A percentile compares a stretch with the other conserved stretches of the same genome.
These are phyloP conservation scores for Elysia crispata DNA, from an alignment of 2,888 invertebrate genomes.

Conservation along the genomic window DNA sequence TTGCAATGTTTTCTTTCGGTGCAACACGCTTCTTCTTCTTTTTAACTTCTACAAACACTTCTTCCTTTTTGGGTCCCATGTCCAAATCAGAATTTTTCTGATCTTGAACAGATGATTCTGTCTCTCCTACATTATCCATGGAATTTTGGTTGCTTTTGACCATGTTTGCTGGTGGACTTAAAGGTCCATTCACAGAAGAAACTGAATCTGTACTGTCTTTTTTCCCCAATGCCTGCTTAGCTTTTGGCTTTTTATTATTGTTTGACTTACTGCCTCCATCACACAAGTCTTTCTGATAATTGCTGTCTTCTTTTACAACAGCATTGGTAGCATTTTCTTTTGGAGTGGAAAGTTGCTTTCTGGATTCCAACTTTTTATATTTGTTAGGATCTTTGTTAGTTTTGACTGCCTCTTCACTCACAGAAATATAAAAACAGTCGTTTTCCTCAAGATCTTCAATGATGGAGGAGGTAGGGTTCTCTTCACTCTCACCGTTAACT, in stretches of 20 bases:
- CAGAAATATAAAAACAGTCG: neutral
- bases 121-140: too few species aligned
- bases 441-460: neutral
- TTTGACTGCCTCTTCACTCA: constrained; percentile 16
- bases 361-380: constrained; percentile 13
- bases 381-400: constrained; percentile 13
- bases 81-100: neutral
- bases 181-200: too few species aligned
- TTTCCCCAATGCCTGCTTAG: too few species aligned
- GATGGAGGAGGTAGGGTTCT: neutral
- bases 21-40: constrained; percentile 43
- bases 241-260: neutral
- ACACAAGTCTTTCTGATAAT: neutral
- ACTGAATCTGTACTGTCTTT: too few species aligned
- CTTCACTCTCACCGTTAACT: neutral
- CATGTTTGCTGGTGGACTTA: too few species aligned
- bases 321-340: constrained; percentile 4
- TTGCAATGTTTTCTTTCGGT: constrained; percentile 3
- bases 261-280: neutral
- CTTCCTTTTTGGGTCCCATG: constrained; percentile 29
- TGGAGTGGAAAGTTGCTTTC: neutral
- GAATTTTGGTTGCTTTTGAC: too few species aligned
- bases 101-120: too few species aligned
- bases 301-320: neutral
- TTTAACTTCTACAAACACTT: constrained; percentile 48